Conservation (phyloP, 2,888 invertebrate species). For the Ecdyonurus torrentis region DNA sequence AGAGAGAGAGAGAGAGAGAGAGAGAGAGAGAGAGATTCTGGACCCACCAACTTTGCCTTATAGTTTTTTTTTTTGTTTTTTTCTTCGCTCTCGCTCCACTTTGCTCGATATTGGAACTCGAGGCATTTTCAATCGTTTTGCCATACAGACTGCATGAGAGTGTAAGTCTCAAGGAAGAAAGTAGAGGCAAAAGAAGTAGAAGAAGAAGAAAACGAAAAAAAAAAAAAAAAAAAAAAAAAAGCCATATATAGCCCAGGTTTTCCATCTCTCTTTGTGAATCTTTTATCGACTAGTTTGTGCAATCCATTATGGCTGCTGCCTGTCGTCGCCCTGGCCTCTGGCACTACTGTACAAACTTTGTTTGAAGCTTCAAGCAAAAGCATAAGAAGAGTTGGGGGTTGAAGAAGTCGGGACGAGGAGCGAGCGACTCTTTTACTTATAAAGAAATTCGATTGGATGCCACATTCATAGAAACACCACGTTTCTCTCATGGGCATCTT, state of each 20-base stretch:
- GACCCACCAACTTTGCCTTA: too few species aligned
- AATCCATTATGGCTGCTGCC: constrained; percentile 3
- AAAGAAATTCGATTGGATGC: constrained; percentile 4
- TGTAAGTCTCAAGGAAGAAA: too few species aligned
- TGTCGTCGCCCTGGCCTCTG: neutral
- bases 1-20: too few species aligned
- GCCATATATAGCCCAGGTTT: too few species aligned
- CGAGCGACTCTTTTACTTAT: neutral
- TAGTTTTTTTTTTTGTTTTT: too few species aligned
- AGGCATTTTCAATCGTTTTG: constrained; percentile 1
- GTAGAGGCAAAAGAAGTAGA: too few species aligned
- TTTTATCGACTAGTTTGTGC: constrained; percentile 4
- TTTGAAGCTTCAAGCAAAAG: neutral
- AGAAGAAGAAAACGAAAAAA: too few species aligned
- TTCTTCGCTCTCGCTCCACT: neutral
- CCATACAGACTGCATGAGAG: neutral
- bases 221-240: too few species aligned
- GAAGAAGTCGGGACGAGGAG: too few species aligned
- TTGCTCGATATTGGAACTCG: neutral
- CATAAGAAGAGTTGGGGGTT: too few species aligned
- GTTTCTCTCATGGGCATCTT: neutral
- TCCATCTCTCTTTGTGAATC: constrained; percentile 3
- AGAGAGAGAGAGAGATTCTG: too few species aligned
- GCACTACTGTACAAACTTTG: neutral
- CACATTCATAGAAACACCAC: neutral